These are phyloP conservation scores for Drosophila yooni DNA, from an alignment of 2,888 invertebrate species.

Conservation along the genomic window DNA sequence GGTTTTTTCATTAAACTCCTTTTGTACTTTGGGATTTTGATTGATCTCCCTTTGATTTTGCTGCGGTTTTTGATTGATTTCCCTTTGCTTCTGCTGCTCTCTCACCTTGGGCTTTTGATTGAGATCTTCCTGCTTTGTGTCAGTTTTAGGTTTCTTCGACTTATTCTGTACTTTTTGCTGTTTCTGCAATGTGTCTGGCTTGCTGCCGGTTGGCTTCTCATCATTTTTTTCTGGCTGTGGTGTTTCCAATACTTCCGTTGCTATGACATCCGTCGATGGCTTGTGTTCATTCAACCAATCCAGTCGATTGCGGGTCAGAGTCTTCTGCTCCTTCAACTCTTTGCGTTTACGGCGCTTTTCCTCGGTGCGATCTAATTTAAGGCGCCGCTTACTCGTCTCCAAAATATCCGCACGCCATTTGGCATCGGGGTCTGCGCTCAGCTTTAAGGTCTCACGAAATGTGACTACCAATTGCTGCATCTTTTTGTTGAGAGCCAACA, in stretches of 20 bases:
- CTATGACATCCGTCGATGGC: background rate
- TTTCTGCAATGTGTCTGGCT: background rate
- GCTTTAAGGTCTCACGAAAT: conserved; percentile 63
- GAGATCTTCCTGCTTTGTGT: background rate
- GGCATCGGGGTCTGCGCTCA: conserved; percentile 53
- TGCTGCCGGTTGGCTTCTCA: background rate
- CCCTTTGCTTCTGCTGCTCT: background rate
- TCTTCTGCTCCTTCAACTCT: conserved; percentile 70
- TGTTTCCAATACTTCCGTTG: background rate
- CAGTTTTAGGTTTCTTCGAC: background rate
- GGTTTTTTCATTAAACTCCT: background rate
- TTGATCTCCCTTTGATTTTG: background rate
- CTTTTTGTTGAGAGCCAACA: conserved; percentile 79
- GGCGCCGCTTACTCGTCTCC: conserved; percentile 78
- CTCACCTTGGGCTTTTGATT: background rate
- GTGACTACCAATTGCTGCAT: conserved; percentile 61
- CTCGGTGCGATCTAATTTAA: conserved; percentile 72
- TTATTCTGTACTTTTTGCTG: conserved; percentile 1
- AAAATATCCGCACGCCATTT: conserved; percentile 77
- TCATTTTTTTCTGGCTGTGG: background rate
- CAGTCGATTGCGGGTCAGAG: conserved; percentile 64
- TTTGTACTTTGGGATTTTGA: background rate
- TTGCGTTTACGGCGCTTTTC: conserved; percentile 69
- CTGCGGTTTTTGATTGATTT: background rate
- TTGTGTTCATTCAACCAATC: conserved; percentile 80